phyloP scores from a whole-genome alignment of 2,888 invertebrate genomes.

The Lumbricus terrestris region DNA sequence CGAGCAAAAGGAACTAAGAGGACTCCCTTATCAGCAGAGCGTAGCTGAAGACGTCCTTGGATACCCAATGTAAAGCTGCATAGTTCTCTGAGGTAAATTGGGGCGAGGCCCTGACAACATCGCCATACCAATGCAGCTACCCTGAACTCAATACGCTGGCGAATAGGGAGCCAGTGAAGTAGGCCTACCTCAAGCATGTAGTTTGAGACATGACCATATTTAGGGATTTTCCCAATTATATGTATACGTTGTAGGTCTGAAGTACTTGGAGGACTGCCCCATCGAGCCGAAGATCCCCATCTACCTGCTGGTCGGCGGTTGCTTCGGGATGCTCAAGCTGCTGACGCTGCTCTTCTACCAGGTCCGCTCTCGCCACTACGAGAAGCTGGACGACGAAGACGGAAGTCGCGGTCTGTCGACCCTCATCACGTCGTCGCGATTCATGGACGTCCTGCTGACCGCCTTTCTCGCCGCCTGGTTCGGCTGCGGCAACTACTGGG shows the following conservation, averaged over 20 bases:
- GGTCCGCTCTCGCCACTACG: conserved; percentile 58
- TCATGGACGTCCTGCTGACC: conserved; percentile 70
- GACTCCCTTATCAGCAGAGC: no score
- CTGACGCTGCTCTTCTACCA: conserved; percentile 60
- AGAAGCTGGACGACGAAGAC: conserved; percentile 49
- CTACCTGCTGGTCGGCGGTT: conserved; percentile 81
- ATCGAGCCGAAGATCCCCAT: conserved; percentile 75
- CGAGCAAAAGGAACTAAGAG: no score
- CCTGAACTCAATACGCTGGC: no score
- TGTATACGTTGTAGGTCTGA: conserved; percentile 66
- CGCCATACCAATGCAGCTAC: no score
- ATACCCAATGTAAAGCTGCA: no score
- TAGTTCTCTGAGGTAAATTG: no score
- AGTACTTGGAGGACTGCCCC: conserved; percentile 77
- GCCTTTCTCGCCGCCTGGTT: conserved; percentile 75
- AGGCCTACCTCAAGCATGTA: no score
- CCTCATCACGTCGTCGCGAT: conserved; percentile 64
- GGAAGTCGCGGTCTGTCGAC: conserved; percentile 46
- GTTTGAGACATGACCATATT: no score
- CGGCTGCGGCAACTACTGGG: conserved; percentile 77
- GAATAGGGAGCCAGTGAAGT: no score
- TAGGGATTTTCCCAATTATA: background rate
- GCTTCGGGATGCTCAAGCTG: conserved; percentile 70
- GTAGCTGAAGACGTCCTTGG: no score
- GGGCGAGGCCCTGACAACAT: no score